A percentile compares a stretch with the other conserved stretches of the same genome.
phyloP scores from a whole-genome alignment of 2,113 vertebrate species.

The Gracilinanus agilis region DNA sequence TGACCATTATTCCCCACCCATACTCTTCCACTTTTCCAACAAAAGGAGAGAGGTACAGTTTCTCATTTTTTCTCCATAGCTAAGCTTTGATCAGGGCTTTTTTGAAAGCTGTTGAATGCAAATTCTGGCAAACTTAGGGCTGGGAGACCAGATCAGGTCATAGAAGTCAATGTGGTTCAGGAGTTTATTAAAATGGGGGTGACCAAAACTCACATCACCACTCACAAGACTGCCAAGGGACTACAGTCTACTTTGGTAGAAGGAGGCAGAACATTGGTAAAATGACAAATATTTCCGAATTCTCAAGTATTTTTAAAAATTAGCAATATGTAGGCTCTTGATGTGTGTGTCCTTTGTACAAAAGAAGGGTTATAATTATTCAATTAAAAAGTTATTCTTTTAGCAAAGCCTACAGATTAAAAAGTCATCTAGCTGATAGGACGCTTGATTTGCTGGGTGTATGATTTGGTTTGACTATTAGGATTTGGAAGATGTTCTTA shows the following conservation, averaged over 20 bases:
- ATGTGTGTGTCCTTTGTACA: neutral
- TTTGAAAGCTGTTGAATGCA: neutral
- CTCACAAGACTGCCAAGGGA: neutral
- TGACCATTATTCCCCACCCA: neutral
- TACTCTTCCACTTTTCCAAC: neutral
- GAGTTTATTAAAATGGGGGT: neutral
- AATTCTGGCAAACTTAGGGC: neutral
- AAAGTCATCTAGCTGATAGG: neutral
- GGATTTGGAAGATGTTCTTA: slow-evolving; percentile 43
- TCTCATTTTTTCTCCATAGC: neutral
- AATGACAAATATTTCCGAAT: neutral
- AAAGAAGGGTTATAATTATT: neutral
- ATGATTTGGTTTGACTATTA: neutral
- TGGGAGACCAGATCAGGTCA: neutral
- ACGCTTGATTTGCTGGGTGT: slow-evolving; percentile 27
- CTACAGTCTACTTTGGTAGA: neutral
- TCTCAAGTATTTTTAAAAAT: neutral
- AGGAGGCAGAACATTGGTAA: neutral
- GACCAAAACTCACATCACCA: neutral
- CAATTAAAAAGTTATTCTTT: slow-evolving; percentile 9
- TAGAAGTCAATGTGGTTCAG: neutral
- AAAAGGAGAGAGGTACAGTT: neutral
- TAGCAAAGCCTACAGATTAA: slow-evolving; percentile 32
- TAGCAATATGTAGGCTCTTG: neutral
- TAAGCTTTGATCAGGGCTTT: neutral